phyloP scores from a whole-genome alignment of 2,797 vertebrate species.

The Emydoidea blandingii region DNA sequence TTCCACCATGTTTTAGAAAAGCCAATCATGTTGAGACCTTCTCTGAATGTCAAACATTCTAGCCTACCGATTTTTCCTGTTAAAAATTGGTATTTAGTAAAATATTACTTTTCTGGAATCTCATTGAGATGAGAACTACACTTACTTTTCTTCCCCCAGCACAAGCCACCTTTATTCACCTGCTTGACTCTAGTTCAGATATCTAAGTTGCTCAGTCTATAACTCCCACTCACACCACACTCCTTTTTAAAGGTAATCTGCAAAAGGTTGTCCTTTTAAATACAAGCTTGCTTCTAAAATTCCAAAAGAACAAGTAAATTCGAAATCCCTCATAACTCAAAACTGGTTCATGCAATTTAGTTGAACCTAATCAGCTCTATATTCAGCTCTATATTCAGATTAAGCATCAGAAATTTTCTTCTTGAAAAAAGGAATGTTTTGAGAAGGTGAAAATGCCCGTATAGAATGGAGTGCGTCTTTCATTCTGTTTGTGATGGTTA shows the following conservation, averaged over 20 bases:
- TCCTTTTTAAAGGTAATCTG: not conserved
- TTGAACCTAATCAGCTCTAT: not conserved
- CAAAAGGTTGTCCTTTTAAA: not conserved
- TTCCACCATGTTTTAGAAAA: constrained; percentile 9
- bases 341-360: not conserved
- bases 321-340: not conserved
- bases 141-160: not conserved
- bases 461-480: not conserved
- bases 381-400: not conserved
- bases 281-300: not conserved
- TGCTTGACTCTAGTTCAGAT: not conserved
- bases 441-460: not conserved
- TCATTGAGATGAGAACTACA: not conserved
- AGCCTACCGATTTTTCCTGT: not conserved
- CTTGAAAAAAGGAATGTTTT: not conserved
- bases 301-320: not conserved
- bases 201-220: not conserved
- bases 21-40: not conserved
- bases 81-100: not conserved
- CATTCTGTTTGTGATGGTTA: not conserved
- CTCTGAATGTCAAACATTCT: not conserved
- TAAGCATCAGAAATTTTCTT: not conserved
- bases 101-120: not conserved
- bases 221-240: not conserved
- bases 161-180: not conserved